Evolutionary conservation across 2,113 vertebrate genomes (phyloP), one percentile per base, ranked within the genome.

Genomic region (Cottus gobio): DNA sequence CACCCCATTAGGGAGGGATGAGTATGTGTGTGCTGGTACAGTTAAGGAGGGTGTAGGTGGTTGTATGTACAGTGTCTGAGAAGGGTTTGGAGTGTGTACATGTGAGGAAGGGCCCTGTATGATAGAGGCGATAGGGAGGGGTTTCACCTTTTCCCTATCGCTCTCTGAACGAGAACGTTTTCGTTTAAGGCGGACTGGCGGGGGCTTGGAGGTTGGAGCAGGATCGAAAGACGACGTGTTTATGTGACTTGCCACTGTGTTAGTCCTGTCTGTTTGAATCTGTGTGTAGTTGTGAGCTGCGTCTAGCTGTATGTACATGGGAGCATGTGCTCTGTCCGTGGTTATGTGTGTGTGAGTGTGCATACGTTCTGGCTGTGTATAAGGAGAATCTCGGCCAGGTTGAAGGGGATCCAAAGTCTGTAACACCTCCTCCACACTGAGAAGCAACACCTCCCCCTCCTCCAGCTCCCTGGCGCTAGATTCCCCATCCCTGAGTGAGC

Each of bases 131-230:
- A 99, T 98, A 54, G 98, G 96, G 30, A 99, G 94, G 77, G 97
- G 98, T 62, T 97, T 96, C 80, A 98, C 96, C 91, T 97, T 98
- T 82, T 99, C 97, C 2, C 97, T 96, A 95, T 99, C 98, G 0
- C 97, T 98, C 94, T 99, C 98, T 0, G 98, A 99, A 63, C 95
- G 96, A 62, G 98, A 99, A 22, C 97, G 95, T 85, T 99, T 99
- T 73, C 97, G 96, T 90, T 97, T 97, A 79, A 96, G 92, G 89
- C 97, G 97, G 30, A 95, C 96, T 57, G 96, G 92, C 93, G 95
- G 46, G 95, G 96, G 46, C 94, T 96, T 69, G 94, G 95, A n/a
- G 92, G 94, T 20, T 85, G 96, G 91, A 93, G 97, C 50, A 93
- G 96, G 92, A 93, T 96, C 44, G 87, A 95, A 9, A 93, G 91